Evolutionary conservation across 2,797 vertebrate species (phyloP), one percentile per base, ranked within the genome.

Genomic region (Pogoniulus pusillus): DNA sequence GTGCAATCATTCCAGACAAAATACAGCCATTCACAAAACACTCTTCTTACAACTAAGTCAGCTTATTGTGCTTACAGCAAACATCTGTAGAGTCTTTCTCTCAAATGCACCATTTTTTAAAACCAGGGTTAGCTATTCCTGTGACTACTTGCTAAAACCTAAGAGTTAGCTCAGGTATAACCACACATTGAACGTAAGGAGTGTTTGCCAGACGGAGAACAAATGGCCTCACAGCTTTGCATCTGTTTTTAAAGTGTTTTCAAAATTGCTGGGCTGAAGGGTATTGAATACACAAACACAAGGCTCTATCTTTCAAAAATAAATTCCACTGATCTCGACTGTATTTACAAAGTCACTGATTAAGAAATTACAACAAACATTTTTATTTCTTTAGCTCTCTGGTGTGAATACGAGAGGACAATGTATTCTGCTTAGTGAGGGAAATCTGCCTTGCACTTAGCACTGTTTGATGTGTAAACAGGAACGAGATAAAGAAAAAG

Each of bases 391-490:
- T 94, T 89, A 59, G 66, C 85, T 81, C 62, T 93, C 71, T 93
- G 24, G 19, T 41, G 41, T 73, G 87, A 91, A 65, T 80, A 88
- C 57, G 72, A 86, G 55, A 89, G 81, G 87, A 88, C 60, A 85
- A 77, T 34, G 49, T 58, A 84, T 85, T 85, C 72, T 78, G 77
- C 66, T 84, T 51, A 69, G 69, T 16, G 76, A 64, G 82, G 54
- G 92, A 84, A 88, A 88, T 72, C 78, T 87, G 83, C 66, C 80
- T 91, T 92, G 83, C 66, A 63, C 79, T 89, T 75, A 85, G 82
- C 65, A 51, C 63, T 91, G 77, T 91, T 95, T 94, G 92, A 83
- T 82, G 74, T 87, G 77, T 80, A 96, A 96, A 96, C 90, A 96
- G 85, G 93, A 95, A 91, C 9, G 58, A 94, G 88, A 95, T 88